Evolutionary conservation across 2,888 invertebrate species (phyloP), one percentile per base, ranked within the genome.

Genomic region (Neoaliturus tenellus): DNA sequence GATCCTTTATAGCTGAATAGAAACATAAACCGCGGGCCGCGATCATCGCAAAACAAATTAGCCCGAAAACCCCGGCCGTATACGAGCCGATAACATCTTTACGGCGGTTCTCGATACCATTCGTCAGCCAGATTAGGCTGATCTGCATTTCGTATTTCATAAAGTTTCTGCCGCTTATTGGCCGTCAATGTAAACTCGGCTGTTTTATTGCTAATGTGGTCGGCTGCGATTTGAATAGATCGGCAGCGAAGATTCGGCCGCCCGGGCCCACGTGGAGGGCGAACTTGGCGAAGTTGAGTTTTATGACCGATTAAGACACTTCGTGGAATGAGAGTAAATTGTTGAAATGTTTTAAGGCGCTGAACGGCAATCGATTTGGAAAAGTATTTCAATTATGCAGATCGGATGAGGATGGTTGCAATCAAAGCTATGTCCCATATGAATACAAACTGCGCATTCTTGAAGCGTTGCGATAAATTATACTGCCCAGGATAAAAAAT

Each of bases 1-100:
- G 39, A 69, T 39, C 69, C 35, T 69, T 69, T 69, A 69, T 69
- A 31, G 69, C 69, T 69, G 69, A 69, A 69, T 69, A 69, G 69
- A 69, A 69, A 69, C 69, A 69, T 69, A 69, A 69, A 69, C 20
- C 33, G 69, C 39, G 31, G 67, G 17, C 20, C 69, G n/a, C n/a
- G 69, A 39, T 69, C 69, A 39, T 69, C 35, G 67, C 1, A 62
- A 62, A 62, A 69, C 69, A 69, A 69, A 69, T 69, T 69, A 69
- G 35, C 39, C 35, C 33, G 23, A 69, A 69, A 69, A 5, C 5
- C 5, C 39, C 39, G 39, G 69, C 69, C 69, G 39, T 39, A 69
- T 69, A 69, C 35, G 39, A 69, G 35, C 6, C 35, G 69, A 69
- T 69, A 69, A 35, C 69, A 69, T 69, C 69, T 69, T 69, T 69